These are phyloP conservation scores for Druon quercuslanigerum DNA, from an alignment of 1,140 invertebrate genomes.

Conservation along the genomic window DNA sequence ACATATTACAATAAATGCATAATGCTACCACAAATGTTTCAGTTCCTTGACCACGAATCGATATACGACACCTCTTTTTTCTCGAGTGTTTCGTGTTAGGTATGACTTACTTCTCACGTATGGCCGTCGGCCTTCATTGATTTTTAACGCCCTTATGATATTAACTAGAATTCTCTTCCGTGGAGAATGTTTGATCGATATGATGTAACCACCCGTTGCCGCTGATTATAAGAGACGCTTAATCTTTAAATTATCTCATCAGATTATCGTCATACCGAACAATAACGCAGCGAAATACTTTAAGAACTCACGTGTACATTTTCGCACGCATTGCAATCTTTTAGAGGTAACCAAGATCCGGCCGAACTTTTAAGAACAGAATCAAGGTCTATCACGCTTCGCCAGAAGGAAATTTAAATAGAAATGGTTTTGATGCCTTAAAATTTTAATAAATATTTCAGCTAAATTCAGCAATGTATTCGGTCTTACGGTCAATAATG, in stretches of 20 bases:
- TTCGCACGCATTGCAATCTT: too few species aligned
- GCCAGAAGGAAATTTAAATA: too few species aligned
- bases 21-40: background rate
- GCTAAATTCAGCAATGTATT: too few species aligned
- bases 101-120: background rate
- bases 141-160: constrained; percentile 30
- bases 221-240: background rate
- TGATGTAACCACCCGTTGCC: background rate
- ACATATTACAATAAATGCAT: background rate
- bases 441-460: too few species aligned
- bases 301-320: too few species aligned
- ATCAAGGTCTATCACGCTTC: too few species aligned
- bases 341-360: too few species aligned
- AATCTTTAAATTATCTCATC: background rate
- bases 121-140: constrained; percentile 23
- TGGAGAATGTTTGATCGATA: constrained; percentile 28
- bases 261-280: too few species aligned
- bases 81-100: background rate
- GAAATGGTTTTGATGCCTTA: too few species aligned
- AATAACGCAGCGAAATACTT: too few species aligned
- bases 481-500: too few species aligned
- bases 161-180: constrained; percentile 16
- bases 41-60: background rate
- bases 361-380: too few species aligned
- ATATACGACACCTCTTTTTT: background rate